Evolutionary conservation across 2,113 vertebrate genomes (phyloP), one percentile per base, ranked within the genome.

Genomic region (Cynopterus brachyotis): DNA sequence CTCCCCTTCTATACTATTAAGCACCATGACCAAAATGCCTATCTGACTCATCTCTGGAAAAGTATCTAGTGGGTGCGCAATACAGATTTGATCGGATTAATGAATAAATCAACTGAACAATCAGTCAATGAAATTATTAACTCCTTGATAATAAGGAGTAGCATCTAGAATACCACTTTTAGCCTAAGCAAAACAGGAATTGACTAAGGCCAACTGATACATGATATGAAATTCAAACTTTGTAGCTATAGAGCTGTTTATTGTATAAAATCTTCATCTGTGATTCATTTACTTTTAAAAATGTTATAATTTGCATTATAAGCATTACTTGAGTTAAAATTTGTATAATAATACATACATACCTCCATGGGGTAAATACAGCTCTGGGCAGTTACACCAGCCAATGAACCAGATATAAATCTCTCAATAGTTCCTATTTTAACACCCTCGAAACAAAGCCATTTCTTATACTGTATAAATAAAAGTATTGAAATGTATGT

Each of bases 291-390:
- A 15, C 24, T 75, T 47, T 42, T 89, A 57, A 62, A 50, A 28
- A 83, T 82, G 26, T 90, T 80, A 30, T 42, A 79, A 79, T 85
- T 92, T 86, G 16, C 40, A 85, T 35, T 83, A 62, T 82, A 89
- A 91, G 24, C 19, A 80, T 83, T 16, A 35, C 8, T 81, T 89
- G 59, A 69, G 32, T 87, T 75, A 91, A 85, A 87, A 59, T 28
- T 73, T 78, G 79, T 84, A 53, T 73, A 67, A 73, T 57, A 88
- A 78, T 78, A 92, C 98, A 78, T 78, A 92, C 98, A 78, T 96
- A 99, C 99, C 98, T 99, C 99, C 98, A 99, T 98, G 37, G 99
- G 99, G 94, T 99, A 99, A 97, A 99, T 98, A 95, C 98, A 98
- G 0, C 99, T 99, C 97, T 99, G 99, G 3, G 99, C 98, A 75